phyloP scores from a whole-genome alignment of 2,888 invertebrate species.

The Pardosa pseudoannulata region DNA sequence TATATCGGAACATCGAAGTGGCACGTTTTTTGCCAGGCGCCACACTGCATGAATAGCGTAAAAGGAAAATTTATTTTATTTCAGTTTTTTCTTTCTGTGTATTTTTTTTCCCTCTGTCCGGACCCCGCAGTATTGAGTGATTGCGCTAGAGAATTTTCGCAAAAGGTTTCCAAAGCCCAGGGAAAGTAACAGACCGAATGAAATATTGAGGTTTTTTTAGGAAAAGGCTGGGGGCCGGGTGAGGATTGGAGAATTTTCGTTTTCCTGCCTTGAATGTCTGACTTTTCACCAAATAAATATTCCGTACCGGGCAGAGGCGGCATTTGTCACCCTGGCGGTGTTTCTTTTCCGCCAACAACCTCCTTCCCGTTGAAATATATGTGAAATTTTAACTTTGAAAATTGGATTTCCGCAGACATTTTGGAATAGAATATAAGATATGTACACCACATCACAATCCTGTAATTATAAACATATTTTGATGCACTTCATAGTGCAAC shows the following conservation, averaged over 20 bases:
- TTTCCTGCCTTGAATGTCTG: constrained; percentile 67
- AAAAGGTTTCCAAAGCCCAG: constrained; percentile 22
- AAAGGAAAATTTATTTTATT: constrained; percentile 48
- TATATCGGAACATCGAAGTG: constrained; percentile 37
- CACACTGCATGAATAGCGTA: constrained; percentile 48
- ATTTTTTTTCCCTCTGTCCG: not conserved
- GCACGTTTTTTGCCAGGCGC: constrained; percentile 62
- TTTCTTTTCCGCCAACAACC: not conserved
- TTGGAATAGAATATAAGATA: no score
- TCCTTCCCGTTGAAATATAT: constrained; percentile 1
- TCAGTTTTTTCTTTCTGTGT: constrained; percentile 28
- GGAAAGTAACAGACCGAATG: constrained; percentile 69
- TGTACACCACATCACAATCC: no score
- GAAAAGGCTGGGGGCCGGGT: not conserved
- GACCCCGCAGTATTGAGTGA: constrained; percentile 54
- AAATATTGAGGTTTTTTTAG: constrained; percentile 70
- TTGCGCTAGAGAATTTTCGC: constrained; percentile 49
- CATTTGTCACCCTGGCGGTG: constrained; percentile 57
- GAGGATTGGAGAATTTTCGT: constrained; percentile 52
- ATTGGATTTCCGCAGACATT: constrained; percentile 11
- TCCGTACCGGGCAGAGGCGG: constrained; percentile 42
- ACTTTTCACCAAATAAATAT: constrained; percentile 68
- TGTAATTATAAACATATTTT: no score
- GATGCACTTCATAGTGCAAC: no score
- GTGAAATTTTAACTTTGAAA: constrained; percentile 64